These are phyloP conservation scores for Nothura maculosa DNA, from an alignment of 2,797 vertebrate species.

Conservation along the genomic window DNA sequence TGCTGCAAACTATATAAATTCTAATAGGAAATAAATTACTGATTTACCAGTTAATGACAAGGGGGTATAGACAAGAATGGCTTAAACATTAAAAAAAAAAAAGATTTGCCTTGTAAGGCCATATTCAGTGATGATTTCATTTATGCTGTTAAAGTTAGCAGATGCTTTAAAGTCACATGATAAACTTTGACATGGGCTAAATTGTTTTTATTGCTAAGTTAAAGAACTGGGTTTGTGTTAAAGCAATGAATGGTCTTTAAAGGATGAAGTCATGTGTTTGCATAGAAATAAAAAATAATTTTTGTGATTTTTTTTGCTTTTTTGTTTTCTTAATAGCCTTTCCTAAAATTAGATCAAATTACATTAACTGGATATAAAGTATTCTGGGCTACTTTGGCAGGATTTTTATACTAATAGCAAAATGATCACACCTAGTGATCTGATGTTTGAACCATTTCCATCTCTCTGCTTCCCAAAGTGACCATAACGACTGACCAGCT, in stretches of 20 bases:
- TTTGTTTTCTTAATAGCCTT: background rate
- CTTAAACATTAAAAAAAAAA: conserved; percentile 76
- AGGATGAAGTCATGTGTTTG: background rate
- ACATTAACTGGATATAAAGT: background rate
- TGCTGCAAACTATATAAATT: conserved; percentile 89
- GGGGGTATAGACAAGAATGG: conserved; percentile 81
- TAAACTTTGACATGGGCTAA: conserved; percentile 80
- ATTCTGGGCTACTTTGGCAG: background rate
- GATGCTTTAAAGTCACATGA: conserved; percentile 74
- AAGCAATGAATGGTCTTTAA: background rate
- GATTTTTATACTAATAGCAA: conserved; percentile 6
- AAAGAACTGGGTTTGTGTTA: conserved; percentile 18
- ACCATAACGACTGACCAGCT: background rate
- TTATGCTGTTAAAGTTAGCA: conserved; percentile 79
- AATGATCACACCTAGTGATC: background rate
- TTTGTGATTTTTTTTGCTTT: background rate
- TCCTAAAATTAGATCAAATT: conserved; percentile 7
- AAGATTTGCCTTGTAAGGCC: conserved; percentile 72
- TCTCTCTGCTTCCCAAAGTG: background rate
- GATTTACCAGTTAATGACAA: conserved; percentile 89
- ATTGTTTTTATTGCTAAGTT: conserved; percentile 43
- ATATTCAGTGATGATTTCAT: conserved; percentile 79
- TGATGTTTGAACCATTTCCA: background rate
- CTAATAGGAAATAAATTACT: conserved; percentile 90
- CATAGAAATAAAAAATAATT: background rate